Percentiles rank a stretch among this genome's conserved stretches.
These are phyloP conservation scores for Pteronotus mesoamericanus DNA, from an alignment of 2,797 vertebrate genomes.

Conservation along the genomic window DNA sequence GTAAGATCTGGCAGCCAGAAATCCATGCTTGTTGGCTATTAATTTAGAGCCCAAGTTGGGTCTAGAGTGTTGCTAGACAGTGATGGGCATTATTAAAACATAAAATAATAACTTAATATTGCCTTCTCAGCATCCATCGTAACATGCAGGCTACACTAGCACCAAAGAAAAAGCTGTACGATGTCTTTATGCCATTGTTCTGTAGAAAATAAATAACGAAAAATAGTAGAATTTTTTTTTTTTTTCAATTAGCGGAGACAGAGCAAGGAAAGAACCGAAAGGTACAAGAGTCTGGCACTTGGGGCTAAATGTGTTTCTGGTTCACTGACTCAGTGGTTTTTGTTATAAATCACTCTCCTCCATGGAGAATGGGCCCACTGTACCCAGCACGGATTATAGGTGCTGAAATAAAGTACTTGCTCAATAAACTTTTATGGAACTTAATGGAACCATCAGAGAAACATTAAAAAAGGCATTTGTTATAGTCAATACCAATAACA, in stretches of 20 bases:
- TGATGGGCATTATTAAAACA: slow-evolving; percentile 17
- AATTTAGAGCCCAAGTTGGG: neutral
- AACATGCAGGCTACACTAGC: neutral
- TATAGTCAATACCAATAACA: neutral
- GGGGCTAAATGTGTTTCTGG: neutral
- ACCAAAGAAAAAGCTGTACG: neutral
- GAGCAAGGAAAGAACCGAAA: neutral
- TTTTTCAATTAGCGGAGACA: neutral
- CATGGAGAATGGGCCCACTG: neutral
- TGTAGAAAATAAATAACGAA: slow-evolving; percentile 8
- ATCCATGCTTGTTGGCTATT: neutral
- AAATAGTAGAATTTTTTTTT: neutral
- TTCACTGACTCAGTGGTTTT: neutral
- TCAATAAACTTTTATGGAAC: neutral
- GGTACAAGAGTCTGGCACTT: neutral
- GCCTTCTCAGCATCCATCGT: neutral
- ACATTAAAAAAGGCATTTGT: neutral
- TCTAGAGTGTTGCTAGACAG: neutral
- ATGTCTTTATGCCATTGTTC: neutral
- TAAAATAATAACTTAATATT: neutral
- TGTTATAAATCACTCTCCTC: neutral
- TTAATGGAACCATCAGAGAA: neutral
- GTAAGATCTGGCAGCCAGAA: neutral
- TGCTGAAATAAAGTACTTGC: neutral
- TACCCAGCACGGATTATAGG: neutral